Percentiles rank a stretch among this genome's conserved stretches.
phyloP scores from a whole-genome alignment of 2,797 vertebrate species.

The Trachops cirrhosus region DNA sequence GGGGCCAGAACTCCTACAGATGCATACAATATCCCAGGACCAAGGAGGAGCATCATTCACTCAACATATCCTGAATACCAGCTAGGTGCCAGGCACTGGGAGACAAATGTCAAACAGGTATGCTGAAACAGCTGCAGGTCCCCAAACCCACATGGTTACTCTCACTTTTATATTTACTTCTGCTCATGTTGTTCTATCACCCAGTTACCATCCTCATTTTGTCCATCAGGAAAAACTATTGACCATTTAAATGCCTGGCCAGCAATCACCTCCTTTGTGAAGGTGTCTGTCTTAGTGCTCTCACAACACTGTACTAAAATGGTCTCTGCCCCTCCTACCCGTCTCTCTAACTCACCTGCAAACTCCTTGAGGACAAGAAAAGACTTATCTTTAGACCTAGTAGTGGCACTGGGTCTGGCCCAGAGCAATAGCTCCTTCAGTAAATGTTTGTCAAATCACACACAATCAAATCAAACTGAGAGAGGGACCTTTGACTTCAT shows the following conservation, averaged over 20 bases:
- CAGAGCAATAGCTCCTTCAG: neutral
- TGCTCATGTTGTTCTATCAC: neutral
- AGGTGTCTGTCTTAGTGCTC: neutral
- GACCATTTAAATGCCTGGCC: neutral
- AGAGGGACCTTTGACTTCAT: neutral
- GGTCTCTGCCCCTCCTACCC: neutral
- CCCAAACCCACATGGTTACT: neutral
- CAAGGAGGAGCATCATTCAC: neutral
- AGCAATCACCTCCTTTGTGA: neutral
- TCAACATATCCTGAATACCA: neutral
- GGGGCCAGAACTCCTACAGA: neutral
- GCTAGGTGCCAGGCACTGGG: neutral
- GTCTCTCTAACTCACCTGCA: neutral
- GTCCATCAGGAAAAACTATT: neutral
- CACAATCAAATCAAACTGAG: neutral
- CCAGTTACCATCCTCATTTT: neutral
- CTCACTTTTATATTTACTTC: neutral
- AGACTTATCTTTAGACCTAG: neutral
- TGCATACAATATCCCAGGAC: neutral
- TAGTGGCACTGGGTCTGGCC: neutral
- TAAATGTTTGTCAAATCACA: neutral
- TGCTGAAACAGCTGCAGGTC: neutral
- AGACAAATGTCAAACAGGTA: neutral
- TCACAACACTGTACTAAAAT: neutral
- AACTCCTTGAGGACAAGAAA: neutral